Base-by-base conservation (phyloP, 2,113 vertebrate genomes). In the Aptenodytes patagonicus region DNA sequence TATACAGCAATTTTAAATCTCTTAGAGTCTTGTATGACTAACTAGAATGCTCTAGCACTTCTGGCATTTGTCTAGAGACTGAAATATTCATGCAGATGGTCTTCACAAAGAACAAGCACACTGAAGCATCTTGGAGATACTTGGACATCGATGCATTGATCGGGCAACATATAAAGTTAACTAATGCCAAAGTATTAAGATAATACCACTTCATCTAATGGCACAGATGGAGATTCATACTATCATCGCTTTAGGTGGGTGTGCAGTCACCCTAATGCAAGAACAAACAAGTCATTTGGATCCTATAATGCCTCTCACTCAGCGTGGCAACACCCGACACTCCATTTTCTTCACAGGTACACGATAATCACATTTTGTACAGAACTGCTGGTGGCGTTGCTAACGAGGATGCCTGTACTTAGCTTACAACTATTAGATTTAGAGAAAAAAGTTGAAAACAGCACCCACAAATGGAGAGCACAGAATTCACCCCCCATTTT, bases 81-180 rank as follows among this genome's bases (percentile, higher is more conserved):
- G 62, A 95, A 95, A 89, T 44, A 83, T 19, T 83, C 57, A 24
- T 49, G 58, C 93, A 97, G 96, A 97, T 93, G 73, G 87, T 83
- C 79, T 93, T 73, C 79, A 85, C 54, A 85, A 90, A 83, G 86
- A 84, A 89, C 2, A 0, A 86, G 57, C 52, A 78, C 11, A 11
- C 4, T 84, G 81, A 88, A 83, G 25, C 54, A 65, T 62, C 79
- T 93, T 17, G 2, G 92, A 94, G 62, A 34, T 73, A 70, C 47
- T 80, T 83, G 52, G 76, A 72, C 24, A 29, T 51, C 2, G 1
- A 44, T 47, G 55, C 38, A 83, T 13, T 42, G 51, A 60, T 75
- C 0, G 0, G n/a, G 64, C 62, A 94, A 51, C 91, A 93, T 58
- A 40, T 9, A 16, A 85, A 93, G 40, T 26, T 75, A 78, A 64